Conservation (phyloP, 1,140 invertebrate species). For the Aphis craccivora region DNA sequence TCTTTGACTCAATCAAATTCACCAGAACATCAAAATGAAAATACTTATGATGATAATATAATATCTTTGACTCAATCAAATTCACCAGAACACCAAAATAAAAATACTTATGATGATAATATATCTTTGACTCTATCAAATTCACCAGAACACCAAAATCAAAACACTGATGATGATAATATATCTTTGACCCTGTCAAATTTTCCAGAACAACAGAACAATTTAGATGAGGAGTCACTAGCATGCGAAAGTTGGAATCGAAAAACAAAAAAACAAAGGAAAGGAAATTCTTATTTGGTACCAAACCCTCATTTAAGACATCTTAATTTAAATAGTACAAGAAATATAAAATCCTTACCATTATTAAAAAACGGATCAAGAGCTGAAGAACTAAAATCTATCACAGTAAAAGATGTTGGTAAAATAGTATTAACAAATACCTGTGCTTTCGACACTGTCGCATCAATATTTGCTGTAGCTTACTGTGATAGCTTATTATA, state of each 20-base stretch:
- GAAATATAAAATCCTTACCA: not conserved
- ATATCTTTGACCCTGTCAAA: not conserved
- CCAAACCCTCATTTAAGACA: not conserved
- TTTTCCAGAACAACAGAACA: not conserved
- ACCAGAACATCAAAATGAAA: too few relatives aligned
- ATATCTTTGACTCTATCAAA: not conserved
- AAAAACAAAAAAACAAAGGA: not conserved
- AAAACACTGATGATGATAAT: not conserved
- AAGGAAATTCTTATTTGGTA: not conserved
- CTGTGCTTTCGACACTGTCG: not conserved
- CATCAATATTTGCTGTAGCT: not conserved
- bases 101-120: not conserved
- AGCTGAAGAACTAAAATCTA: not conserved
- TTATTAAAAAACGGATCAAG: not conserved
- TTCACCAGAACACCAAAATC: not conserved
- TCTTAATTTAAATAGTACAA: not conserved
- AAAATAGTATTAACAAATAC: not conserved
- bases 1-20: not conserved
- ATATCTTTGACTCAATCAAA: not conserved
- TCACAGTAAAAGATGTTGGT: not conserved
- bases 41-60: too few relatives aligned
- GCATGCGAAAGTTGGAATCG: not conserved
- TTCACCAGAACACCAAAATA: not conserved
- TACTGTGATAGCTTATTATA: not conserved
- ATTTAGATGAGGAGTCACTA: not conserved